Base-by-base conservation (phyloP, 2,113 vertebrate species). In the Perccottus glenii region DNA sequence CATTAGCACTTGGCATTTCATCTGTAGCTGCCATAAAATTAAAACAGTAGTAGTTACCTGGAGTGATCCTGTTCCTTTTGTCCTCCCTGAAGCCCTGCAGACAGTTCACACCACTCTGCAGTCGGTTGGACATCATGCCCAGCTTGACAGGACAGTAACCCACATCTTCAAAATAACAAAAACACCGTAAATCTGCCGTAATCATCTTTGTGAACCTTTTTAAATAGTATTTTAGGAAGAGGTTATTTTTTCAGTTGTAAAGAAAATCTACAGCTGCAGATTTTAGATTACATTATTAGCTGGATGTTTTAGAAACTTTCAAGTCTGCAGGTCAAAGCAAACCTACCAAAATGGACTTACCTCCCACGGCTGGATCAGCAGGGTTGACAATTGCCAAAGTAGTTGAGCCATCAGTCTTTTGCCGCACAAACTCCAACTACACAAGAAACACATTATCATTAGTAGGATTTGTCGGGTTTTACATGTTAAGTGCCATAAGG, bases 51-150 rank as follows among this genome's bases (percentile, higher is more conserved):
- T 3, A 2, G 0, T 27, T 64, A 96, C 98, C 96, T 90, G 96
- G 96, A 73, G 94, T 96, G 32, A 97, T 92, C 78, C 92, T 91
- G 90, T 99, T 99, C 82, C 98, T 94, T 89, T 98, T 99, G 88
- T 99, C 98, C 84, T 99, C 98, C 83, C 97, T 97, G 83, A 99
- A 99, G 0, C 96, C 95, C 87, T 97, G 96, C 63, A 99, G 89
- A 0, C 93, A 94, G 78, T 99, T 99, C 50, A 99, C 93, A 12
- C 98, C 98, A 0, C 94, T 94, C 83, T 99, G 98, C 61, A 98
- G 93, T 49, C 96, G 91, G 50, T 93, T 95, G 35, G 94, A 93
- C 64, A 97, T 94, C 94, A 97, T 96, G 33, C 96, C 97, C 70
- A 99, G 86, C 78, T 94, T 95, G 32, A 98, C 93, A 7, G 94